Evolutionary conservation across 2,888 invertebrate genomes (phyloP).

Genomic region (Ceriagrion tenellum): DNA sequence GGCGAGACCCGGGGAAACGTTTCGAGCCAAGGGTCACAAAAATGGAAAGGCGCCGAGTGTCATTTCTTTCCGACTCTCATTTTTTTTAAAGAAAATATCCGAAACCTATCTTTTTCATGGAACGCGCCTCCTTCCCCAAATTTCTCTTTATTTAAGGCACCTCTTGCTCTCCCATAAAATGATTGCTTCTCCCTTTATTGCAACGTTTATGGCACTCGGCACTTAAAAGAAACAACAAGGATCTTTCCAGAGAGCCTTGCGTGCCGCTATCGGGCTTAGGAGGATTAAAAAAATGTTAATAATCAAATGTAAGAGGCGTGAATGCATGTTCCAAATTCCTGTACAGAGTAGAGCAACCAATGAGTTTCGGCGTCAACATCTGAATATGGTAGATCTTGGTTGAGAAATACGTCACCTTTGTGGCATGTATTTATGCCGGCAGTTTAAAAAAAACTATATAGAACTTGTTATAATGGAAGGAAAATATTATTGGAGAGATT

Average conservation of each 20-base stretch:
- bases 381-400: not conserved
- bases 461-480: too few species aligned
- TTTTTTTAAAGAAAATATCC: not conserved
- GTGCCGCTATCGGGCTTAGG: not conserved
- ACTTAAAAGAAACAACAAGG: not conserved
- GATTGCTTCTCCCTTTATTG: slow-evolving; percentile 1
- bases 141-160: not conserved
- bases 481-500: too few species aligned
- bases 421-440: too few species aligned
- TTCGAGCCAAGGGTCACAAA: not conserved
- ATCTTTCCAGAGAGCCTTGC: not conserved
- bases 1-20: not conserved
- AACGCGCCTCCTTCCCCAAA: not conserved
- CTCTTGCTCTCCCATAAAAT: not conserved
- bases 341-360: not conserved
- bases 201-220: not conserved
- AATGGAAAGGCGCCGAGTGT: not conserved
- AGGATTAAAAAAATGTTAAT: not conserved
- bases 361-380: not conserved
- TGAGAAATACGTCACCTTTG: not conserved
- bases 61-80: slow-evolving; percentile 4
- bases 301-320: not conserved
- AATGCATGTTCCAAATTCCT: not conserved
- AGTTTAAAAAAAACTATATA: too few species aligned
- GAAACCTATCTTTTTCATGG: not conserved